Base-by-base conservation (phyloP, 2,113 vertebrate genomes). In the Peucedramus taeniatus region DNA sequence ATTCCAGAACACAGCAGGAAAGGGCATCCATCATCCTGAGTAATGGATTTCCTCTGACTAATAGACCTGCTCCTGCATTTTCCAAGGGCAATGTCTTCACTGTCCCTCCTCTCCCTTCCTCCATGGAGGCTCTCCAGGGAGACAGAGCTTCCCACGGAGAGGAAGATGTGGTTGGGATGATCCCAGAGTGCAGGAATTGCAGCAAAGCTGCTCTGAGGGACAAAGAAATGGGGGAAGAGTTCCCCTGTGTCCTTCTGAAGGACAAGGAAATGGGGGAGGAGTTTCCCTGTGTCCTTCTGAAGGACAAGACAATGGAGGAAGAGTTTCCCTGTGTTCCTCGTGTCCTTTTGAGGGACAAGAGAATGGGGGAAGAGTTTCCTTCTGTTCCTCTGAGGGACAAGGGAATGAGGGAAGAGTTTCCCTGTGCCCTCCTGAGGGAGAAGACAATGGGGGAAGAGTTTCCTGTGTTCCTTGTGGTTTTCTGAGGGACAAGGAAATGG, bases 1-100 rank as follows among this genome's bases (percentile, higher is more conserved):
- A 44, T 84, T 88, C 90, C 59, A 40, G 63, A 18, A 17, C 28
- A 7, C 11, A 45, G 70, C 53, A 6, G 81, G 74, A 35, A 47
- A 57, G 40, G 64, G 45, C 96, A 94, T 93, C 59, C 90, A 89
- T 96, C 95, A 89, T 59, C 84, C 39, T 28, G 44, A 91, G 51
- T 70, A 89, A 75, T 50, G 78, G 81, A 10, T 94, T 65, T 86
- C 64, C 94, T 71, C 47, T 9, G 20, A 39, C 53, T 83, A 69
- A 80, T 49, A 40, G 33, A 81, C 81, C 71, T n/a, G 39, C 81
- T 88, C 18, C n/a, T 20, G 27, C 28, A 9, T 53, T 66, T 85
- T 86, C 71, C 95, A 93, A 91, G 96, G 94, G 63, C 80, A 70
- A 10, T 7, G 23, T 2, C 27, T 13, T 15, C 63, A 68, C 77